Percentiles rank a stretch among this genome's conserved stretches.
These are phyloP conservation scores for Ctenopoma multispine DNA, from an alignment of 2,797 vertebrate species.

Conservation along the genomic window DNA sequence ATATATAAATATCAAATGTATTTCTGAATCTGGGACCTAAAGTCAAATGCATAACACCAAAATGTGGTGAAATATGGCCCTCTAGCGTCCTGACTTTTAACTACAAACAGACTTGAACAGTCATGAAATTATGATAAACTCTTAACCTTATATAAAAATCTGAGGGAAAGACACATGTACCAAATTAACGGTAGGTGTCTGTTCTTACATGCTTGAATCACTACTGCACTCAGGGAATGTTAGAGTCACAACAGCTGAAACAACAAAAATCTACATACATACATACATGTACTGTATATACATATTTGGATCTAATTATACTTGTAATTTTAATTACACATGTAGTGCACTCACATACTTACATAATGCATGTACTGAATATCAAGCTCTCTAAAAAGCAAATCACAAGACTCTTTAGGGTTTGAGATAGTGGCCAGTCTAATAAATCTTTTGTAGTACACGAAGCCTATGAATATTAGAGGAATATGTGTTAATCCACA, in stretches of 20 bases:
- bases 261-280: no score
- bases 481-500: no score
- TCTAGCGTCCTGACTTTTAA: slow-evolving; percentile 61
- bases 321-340: no score
- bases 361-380: no score
- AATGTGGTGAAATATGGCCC: slow-evolving; percentile 56
- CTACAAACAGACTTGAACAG: slow-evolving; percentile 36
- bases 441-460: no score
- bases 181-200: not conserved
- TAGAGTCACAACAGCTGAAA: slow-evolving; percentile 43
- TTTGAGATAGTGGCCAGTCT: no score
- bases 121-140: not conserved
- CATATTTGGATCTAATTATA: no score
- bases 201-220: not conserved
- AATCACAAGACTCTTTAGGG: not conserved
- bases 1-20: not conserved
- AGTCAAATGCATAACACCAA: slow-evolving; percentile 50
- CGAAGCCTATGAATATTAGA: no score
- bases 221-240: slow-evolving; percentile 9
- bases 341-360: no score
- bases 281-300: no score
- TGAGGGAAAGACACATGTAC: not conserved
- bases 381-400: no score
- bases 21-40: slow-evolving; percentile 4
- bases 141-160: not conserved